Base-by-base conservation (phyloP, 1,140 invertebrate genomes). In the Bombus waltoni region DNA sequence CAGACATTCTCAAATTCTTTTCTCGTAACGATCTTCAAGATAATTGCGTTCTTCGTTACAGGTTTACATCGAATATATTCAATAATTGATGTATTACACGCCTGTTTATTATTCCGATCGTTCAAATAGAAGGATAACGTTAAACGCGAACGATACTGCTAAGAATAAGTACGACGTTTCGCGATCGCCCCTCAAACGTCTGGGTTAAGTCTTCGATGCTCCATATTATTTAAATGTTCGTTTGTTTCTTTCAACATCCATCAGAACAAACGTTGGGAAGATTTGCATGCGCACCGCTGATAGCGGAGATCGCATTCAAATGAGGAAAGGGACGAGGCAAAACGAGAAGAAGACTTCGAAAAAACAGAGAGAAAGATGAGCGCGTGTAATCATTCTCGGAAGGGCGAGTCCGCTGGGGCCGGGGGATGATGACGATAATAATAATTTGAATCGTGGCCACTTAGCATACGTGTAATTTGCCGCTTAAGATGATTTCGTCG, bases 381-480 rank as follows among this genome's bases (percentile, higher is more conserved):
- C 81, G 77, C 81, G 90, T 91, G 92, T 93, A 92, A 94, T 93
- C 86, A 91, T 94, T 94, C 93, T 92, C 81, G 89, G 93, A 94
- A 94, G 88, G 86, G 91, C 88, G 91, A 87, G 87, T 89, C 89
- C 53, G 79, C 44, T n/a, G 32, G 65, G 75, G 72, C 53, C 68
- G 53, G 83, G 88, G 90, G 88, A 86, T 92, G 90, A 94, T 92
- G 88, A 87, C 91, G 91, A 94, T 94, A 93, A 94, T 94, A 94
- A 94, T 94, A 93, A 94, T 94, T 91, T 93, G 87, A 93, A 91
- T 93, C 87, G 89, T 81, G 88, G 53, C 91, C 93, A 93, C 90
- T 94, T 94, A 94, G 92, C 92, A 93, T 93, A 93, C 89, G 93
- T 94, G 88, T 92, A 94, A 94, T 94, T 94, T 94, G 87, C 89